Evolutionary conservation across 2,797 vertebrate species (phyloP).

Genomic region (Leptatherina wallacei): DNA sequence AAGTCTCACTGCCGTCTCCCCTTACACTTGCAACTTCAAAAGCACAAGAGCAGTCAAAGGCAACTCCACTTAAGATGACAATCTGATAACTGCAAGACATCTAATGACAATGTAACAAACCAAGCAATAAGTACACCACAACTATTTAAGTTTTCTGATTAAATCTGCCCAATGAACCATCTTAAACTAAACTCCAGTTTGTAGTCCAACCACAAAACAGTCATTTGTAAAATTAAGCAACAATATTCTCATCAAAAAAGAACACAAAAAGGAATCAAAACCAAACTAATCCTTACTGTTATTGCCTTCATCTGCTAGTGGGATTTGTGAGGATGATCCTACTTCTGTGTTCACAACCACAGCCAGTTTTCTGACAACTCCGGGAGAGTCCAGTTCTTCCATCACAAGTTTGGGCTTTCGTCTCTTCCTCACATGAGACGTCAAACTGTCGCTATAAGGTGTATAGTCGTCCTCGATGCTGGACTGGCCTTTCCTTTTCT

Average conservation of each 20-base stretch:
- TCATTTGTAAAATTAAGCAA: neutral
- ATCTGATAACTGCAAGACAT: neutral
- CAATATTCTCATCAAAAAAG: neutral
- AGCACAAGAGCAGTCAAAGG: constrained; percentile 2
- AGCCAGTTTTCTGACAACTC: constrained; percentile 84
- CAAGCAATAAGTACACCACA: neutral
- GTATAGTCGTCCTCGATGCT: constrained; percentile 22
- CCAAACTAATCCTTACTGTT: constrained; percentile 43
- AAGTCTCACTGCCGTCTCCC: constrained; percentile 32
- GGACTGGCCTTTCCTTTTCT: constrained; percentile 70
- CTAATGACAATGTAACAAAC: neutral
- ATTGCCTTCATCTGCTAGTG: constrained; percentile 26
- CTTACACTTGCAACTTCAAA: constrained; percentile 23
- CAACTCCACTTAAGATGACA: neutral
- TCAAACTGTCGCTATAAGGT: constrained; percentile 9
- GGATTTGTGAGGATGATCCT: neutral
- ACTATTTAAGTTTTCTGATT: neutral
- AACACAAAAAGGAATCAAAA: neutral
- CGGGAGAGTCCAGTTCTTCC: constrained; percentile 82
- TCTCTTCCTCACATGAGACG: constrained; percentile 60
- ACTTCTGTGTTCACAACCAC: constrained; percentile 67
- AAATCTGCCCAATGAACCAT: neutral
- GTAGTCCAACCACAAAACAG: neutral
- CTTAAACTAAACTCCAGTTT: neutral
- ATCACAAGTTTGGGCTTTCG: constrained; percentile 80